Conservation (phyloP, 2,113 vertebrate genomes). For the Ivindomyrus marchei region DNA sequence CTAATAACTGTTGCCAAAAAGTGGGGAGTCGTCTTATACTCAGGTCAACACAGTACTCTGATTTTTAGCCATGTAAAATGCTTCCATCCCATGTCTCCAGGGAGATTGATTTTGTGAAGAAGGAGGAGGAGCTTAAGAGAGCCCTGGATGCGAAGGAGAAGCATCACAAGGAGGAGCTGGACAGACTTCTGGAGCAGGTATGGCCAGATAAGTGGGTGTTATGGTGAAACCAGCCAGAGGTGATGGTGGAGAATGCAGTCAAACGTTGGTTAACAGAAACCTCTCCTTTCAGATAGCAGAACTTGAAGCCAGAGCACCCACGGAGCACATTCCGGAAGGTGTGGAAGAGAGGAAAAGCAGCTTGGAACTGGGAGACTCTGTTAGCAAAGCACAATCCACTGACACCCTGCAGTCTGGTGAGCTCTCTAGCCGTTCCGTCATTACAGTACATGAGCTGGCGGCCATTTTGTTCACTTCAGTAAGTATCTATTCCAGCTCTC, state of each 20-base stretch:
- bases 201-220: conserved; percentile 23
- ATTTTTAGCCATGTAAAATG: conserved; percentile 12
- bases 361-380: conserved; percentile 35
- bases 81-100: conserved; percentile 50
- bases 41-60: not conserved
- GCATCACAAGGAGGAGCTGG: conserved; percentile 66
- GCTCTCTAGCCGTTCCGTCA: not conserved
- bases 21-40: no score
- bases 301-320: conserved; percentile 53
- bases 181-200: conserved; percentile 69
- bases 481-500: not conserved
- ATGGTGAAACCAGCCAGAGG: not conserved
- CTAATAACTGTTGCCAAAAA: no score
- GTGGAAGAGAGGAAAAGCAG: conserved; percentile 32
- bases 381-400: conserved; percentile 51
- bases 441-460: not conserved
- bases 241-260: not conserved
- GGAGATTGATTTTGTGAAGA: conserved; percentile 80
- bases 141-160: conserved; percentile 72
- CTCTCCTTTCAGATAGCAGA: conserved; percentile 56
- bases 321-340: conserved; percentile 20
- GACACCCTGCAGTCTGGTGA: conserved; percentile 45
- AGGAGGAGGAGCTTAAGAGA: conserved; percentile 73
- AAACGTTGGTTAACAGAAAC: not conserved
- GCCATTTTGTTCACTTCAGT: not conserved